These are phyloP conservation scores for Cotesia typhae DNA, from an alignment of 1,140 invertebrate genomes.

Conservation along the genomic window DNA sequence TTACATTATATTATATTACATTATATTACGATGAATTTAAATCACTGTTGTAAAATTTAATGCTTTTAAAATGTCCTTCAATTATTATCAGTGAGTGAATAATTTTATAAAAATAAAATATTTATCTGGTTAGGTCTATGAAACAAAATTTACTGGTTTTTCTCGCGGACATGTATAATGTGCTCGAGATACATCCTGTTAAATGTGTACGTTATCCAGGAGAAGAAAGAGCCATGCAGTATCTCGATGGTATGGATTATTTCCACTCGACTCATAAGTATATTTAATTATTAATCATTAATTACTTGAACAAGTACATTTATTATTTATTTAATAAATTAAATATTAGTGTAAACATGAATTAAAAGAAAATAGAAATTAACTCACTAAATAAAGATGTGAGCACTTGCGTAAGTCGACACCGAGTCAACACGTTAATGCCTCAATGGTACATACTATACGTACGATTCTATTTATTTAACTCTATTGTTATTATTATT, in stretches of 20 bases:
- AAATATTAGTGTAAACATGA: neutral
- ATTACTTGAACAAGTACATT: too few species aligned
- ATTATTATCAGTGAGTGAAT: neutral
- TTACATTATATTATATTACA: too few species aligned
- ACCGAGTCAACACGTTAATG: constrained; percentile 19
- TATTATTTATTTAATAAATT: constrained; percentile 16
- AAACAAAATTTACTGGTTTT: constrained; percentile 93
- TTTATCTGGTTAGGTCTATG: constrained; percentile 74
- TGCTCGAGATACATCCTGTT: constrained; percentile 92
- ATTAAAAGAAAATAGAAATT: constrained; percentile 22
- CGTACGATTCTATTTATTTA: neutral
- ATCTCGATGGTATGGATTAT: constrained; percentile 61
- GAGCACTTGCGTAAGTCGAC: constrained; percentile 27
- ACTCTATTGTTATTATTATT: neutral
- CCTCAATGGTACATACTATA: neutral
- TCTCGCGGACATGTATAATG: constrained; percentile 94
- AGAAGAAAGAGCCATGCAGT: constrained; percentile 61
- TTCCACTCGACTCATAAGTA: constrained; percentile 28
- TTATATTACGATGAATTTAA: too few species aligned
- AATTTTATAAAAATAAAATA: too few species aligned
- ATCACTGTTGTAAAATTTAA: constrained; percentile 38
- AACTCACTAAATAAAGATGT: neutral
- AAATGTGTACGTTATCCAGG: constrained; percentile 86
- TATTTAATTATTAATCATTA: neutral
- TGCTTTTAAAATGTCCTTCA: constrained; percentile 16